Evolutionary conservation across 2,797 vertebrate genomes (phyloP).

Genomic region (Octomys mimax): DNA sequence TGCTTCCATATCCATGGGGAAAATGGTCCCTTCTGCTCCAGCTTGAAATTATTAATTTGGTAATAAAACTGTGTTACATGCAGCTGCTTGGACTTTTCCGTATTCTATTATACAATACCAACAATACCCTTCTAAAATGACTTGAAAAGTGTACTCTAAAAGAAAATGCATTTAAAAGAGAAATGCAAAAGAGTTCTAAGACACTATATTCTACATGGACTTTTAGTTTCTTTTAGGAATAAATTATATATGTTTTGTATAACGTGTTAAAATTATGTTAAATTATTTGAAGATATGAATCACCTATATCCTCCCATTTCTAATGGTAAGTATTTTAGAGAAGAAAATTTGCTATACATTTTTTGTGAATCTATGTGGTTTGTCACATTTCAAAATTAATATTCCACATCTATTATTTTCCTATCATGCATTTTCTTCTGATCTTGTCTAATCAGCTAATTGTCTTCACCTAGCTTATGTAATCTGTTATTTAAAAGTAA

Average conservation of each 20-base stretch:
- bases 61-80: conserved; percentile 70
- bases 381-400: background rate
- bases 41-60: conserved; percentile 74
- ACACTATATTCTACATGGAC: background rate
- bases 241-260: background rate
- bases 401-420: background rate
- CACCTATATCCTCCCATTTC: background rate
- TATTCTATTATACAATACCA: conserved; percentile 52
- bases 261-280: background rate
- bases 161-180: conserved; percentile 4
- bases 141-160: background rate
- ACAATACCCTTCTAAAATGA: background rate
- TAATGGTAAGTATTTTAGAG: background rate
- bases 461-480: background rate
- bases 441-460: background rate
- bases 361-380: background rate
- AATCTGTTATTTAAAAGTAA: background rate
- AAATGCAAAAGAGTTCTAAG: background rate
- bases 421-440: background rate
- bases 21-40: conserved; percentile 76
- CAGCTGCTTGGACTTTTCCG: conserved; percentile 61
- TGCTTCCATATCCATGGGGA: conserved; percentile 59
- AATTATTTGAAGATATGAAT: background rate
- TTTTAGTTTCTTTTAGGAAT: background rate
- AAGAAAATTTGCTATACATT: background rate